phyloP scores from a whole-genome alignment of 2,113 vertebrate genomes.

The Eublepharis macularius region DNA sequence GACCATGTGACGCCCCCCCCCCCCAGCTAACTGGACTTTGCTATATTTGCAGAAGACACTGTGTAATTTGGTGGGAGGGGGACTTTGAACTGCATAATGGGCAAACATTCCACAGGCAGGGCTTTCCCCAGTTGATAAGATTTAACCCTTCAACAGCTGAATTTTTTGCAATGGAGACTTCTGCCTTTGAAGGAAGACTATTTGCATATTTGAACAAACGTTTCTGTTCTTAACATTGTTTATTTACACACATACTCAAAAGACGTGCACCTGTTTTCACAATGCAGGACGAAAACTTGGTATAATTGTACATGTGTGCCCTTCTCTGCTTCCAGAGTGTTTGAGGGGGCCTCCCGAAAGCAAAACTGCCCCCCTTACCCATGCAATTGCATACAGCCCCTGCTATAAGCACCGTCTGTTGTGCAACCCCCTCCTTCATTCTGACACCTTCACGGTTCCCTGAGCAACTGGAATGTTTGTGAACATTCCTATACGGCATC shows the following conservation, averaged over 20 bases:
- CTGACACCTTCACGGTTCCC: not conserved
- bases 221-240: too few relatives aligned
- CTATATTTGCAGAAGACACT: too few relatives aligned
- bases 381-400: not conserved
- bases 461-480: not conserved
- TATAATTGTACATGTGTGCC: too few relatives aligned
- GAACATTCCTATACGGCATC: not conserved
- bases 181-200: too few relatives aligned
- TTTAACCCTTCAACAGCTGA: not conserved
- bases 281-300: too few relatives aligned
- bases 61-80: too few relatives aligned
- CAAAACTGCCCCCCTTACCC: not conserved
- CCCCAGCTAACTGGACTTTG: not conserved
- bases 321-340: too few relatives aligned
- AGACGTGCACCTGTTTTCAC: too few relatives aligned
- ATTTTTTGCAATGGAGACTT: not conserved
- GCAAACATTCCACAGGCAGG: not conserved
- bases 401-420: not conserved
- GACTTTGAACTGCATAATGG: not conserved
- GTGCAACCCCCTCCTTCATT: not conserved
- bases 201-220: too few relatives aligned
- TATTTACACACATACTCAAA: too few relatives aligned
- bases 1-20: too few relatives aligned
- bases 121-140: not conserved
- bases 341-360: not conserved